phyloP scores from a whole-genome alignment of 2,113 vertebrate genomes.

The Gobius niger region DNA sequence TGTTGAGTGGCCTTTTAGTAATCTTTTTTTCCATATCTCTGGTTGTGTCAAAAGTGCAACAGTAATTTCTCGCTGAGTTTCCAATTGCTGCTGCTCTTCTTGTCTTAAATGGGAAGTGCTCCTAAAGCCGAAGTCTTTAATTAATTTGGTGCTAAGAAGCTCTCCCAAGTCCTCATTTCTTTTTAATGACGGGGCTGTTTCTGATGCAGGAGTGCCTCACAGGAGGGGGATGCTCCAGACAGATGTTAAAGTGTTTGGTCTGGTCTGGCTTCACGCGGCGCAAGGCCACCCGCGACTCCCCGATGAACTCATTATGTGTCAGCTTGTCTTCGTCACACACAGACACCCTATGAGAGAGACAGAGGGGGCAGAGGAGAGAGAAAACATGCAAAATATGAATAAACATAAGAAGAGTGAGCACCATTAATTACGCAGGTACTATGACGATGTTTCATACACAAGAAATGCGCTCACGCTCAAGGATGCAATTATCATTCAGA shows the following conservation, averaged over 20 bases:
- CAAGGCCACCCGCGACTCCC: conserved; percentile 86
- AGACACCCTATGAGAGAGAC: conserved; percentile 77
- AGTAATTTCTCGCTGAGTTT: background rate
- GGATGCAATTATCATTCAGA: conserved; percentile 2
- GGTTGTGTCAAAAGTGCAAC: background rate
- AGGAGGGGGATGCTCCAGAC: conserved; percentile 85
- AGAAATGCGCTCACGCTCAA: conserved; percentile 9
- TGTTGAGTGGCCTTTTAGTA: background rate
- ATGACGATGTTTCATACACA: background rate
- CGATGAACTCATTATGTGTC: conserved; percentile 92
- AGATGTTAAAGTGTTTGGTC: conserved; percentile 89
- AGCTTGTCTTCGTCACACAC: conserved; percentile 92
- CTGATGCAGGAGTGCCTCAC: conserved; percentile 52
- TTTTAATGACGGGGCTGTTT: conserved; percentile 1
- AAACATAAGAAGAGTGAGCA: conserved; percentile 6
- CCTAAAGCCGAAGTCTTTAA: background rate
- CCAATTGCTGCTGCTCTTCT: background rate
- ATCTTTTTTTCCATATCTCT: background rate
- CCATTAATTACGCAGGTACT: background rate
- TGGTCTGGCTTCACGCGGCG: conserved; percentile 86
- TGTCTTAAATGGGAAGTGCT: background rate
- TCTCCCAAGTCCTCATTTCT: background rate
- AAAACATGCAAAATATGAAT: conserved; percentile 18
- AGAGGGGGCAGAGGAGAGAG: conserved; percentile 11
- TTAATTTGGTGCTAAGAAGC: background rate